phyloP scores from a whole-genome alignment of 2,888 invertebrate genomes.

The Drosophila nr. medialis region DNA sequence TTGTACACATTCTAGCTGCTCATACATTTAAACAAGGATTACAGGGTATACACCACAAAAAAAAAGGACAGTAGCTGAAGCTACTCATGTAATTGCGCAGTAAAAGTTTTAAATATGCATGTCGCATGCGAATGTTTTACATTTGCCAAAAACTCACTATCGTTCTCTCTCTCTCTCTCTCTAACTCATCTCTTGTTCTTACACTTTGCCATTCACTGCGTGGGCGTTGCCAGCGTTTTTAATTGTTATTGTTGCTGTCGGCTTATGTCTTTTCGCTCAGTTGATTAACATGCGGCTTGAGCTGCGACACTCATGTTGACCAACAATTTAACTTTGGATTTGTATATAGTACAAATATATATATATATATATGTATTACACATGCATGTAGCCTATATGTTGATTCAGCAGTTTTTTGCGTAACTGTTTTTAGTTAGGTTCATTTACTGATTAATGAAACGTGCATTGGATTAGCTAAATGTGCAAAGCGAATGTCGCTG shows the following conservation, averaged over 20 bases:
- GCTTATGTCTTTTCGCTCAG: slow-evolving; percentile 7
- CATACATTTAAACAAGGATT: background rate
- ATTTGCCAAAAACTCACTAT: slow-evolving; percentile 50
- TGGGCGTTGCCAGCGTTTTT: slow-evolving; percentile 40
- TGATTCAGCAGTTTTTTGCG: slow-evolving; percentile 30
- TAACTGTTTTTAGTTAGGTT: slow-evolving; percentile 34
- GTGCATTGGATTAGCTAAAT: slow-evolving; percentile 37
- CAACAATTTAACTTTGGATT: slow-evolving; percentile 56
- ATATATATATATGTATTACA: background rate
- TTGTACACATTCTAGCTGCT: background rate
- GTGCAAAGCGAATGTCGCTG: slow-evolving; percentile 8
- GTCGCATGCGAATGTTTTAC: slow-evolving; percentile 72
- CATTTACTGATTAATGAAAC: slow-evolving; percentile 45
- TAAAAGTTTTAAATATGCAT: slow-evolving; percentile 69
- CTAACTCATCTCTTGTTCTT: slow-evolving; percentile 3
- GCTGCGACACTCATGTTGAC: slow-evolving; percentile 39
- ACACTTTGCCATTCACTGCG: slow-evolving; percentile 10
- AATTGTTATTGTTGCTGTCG: background rate
- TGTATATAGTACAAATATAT: slow-evolving; percentile 6
- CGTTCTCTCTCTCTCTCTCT: slow-evolving; percentile 1
- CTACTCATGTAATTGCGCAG: slow-evolving; percentile 57
- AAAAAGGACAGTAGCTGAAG: slow-evolving; percentile 46
- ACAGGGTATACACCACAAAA: slow-evolving; percentile 23
- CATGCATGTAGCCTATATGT: background rate
- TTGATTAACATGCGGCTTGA: slow-evolving; percentile 36